Conservation (phyloP, 2,888 invertebrate species). For the Marronus borbonicus region DNA sequence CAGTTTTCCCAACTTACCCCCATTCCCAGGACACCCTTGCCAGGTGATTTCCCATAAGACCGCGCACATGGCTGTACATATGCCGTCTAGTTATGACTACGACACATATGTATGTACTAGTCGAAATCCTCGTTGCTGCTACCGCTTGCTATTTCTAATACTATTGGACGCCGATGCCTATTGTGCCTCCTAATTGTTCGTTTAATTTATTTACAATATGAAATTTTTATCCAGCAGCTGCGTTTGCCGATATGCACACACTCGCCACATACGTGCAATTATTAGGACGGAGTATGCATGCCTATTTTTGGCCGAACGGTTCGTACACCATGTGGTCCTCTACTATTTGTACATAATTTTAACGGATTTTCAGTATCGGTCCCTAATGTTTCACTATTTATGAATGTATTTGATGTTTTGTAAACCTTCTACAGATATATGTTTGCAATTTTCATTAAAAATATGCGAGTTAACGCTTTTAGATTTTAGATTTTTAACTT, state of each 20-base stretch:
- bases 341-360: conserved; percentile 13
- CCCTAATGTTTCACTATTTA: too few relatives aligned
- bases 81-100: conserved; percentile 60
- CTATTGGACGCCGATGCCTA: conserved; percentile 63
- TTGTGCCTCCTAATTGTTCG: conserved; percentile 69
- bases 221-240: conserved; percentile 65
- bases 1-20: conserved; percentile 56
- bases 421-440: too few relatives aligned
- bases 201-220: conserved; percentile 70
- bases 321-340: conserved; percentile 26
- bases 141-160: conserved; percentile 51
- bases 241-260: conserved; percentile 43
- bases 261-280: conserved; percentile 32
- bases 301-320: conserved; percentile 31
- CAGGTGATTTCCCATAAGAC: conserved; percentile 72
- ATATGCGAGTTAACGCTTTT: not conserved
- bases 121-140: conserved; percentile 21
- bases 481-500: not conserved
- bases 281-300: conserved; percentile 24
- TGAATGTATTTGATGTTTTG: too few relatives aligned
- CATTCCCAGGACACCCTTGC: conserved; percentile 68
- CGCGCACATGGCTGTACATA: conserved; percentile 71
- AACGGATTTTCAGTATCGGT: conserved; percentile 4
- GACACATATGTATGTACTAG: conserved; percentile 38
- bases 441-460: too few relatives aligned